phyloP scores from a whole-genome alignment of 2,113 vertebrate genomes.

The Turnix velox region DNA sequence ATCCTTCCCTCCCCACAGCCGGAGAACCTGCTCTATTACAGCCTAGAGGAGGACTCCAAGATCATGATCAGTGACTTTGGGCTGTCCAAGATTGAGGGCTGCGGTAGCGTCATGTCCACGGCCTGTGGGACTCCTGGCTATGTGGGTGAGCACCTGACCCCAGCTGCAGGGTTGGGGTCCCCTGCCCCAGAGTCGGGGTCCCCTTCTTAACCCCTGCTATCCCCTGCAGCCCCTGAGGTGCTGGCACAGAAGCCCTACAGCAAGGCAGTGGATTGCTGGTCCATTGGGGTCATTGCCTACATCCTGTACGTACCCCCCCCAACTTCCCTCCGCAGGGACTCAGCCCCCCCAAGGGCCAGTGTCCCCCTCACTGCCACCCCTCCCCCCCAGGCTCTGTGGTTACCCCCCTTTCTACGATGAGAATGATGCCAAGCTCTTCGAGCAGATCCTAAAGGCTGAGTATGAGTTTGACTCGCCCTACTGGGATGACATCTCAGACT shows the following conservation, averaged over 20 bases:
- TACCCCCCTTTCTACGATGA: slow-evolving; percentile 98
- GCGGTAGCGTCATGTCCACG: slow-evolving; percentile 92
- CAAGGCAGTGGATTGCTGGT: slow-evolving; percentile 99
- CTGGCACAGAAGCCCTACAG: slow-evolving; percentile 97
- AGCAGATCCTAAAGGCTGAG: slow-evolving; percentile 94
- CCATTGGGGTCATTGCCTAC: slow-evolving; percentile 95
- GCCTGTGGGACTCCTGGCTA: slow-evolving; percentile 96
- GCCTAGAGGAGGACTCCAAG: slow-evolving; percentile 95
- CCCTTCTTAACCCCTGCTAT: neutral
- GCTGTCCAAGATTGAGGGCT: slow-evolving; percentile 92
- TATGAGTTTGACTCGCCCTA: slow-evolving; percentile 98
- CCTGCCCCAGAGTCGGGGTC: neutral
- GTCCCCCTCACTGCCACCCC: fast-evolving
- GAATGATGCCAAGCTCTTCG: slow-evolving; percentile 95
- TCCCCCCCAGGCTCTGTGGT: slow-evolving; percentile 85
- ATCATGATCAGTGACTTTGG: slow-evolving; percentile 99
- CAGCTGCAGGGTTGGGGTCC: neutral
- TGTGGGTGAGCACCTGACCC: slow-evolving; percentile 76
- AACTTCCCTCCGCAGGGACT: neutral
- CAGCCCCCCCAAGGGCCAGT: neutral
- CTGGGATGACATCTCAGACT: slow-evolving; percentile 98
- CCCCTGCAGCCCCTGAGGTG: slow-evolving; percentile 86
- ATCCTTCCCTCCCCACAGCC: slow-evolving; percentile 75
- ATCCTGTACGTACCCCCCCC: slow-evolving; percentile 82
- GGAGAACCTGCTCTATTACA: slow-evolving; percentile 96